A percentile compares a stretch with the other conserved stretches of the same genome.
phyloP scores from a whole-genome alignment of 2,113 vertebrate species.

The Pan paniscus region DNA sequence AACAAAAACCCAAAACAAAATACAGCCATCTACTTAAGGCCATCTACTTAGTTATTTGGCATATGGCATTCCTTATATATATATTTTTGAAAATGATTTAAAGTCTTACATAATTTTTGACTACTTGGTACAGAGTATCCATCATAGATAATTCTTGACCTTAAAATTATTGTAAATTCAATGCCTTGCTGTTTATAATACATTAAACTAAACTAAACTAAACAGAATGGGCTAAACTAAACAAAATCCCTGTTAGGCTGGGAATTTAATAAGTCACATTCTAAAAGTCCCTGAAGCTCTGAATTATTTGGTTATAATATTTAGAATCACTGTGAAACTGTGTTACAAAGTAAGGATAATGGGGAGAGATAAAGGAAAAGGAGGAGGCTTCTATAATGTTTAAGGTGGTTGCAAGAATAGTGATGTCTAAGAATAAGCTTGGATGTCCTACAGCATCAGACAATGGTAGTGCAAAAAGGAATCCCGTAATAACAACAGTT shows the following conservation, averaged over 20 bases:
- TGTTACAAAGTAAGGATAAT: background rate
- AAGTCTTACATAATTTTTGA: conserved; percentile 37
- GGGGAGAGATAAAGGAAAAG: background rate
- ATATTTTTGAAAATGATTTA: conserved; percentile 33
- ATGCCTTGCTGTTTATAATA: background rate
- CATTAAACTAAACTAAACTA: conserved; percentile 18
- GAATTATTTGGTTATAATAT: background rate
- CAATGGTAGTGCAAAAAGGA: background rate
- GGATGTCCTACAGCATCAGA: background rate
- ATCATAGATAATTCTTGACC: background rate
- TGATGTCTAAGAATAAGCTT: background rate
- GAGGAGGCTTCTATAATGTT: background rate
- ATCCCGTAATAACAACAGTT: background rate
- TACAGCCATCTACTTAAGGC: background rate
- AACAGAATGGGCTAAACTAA: background rate
- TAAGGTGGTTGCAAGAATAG: background rate
- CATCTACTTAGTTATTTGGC: conserved; percentile 13
- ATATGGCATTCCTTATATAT: background rate
- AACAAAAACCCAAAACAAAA: too few species aligned
- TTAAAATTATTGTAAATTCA: conserved; percentile 32
- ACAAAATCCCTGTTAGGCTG: background rate
- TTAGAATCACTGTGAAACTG: background rate
- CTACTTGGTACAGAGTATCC: background rate
- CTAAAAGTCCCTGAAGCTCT: background rate
- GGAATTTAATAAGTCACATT: background rate